Percentiles rank a stretch among this genome's conserved stretches.
Evolutionary conservation across 53 echinoderm and acorn worm species (phyloP).

Genomic region (Glandiceps talaboti): DNA sequence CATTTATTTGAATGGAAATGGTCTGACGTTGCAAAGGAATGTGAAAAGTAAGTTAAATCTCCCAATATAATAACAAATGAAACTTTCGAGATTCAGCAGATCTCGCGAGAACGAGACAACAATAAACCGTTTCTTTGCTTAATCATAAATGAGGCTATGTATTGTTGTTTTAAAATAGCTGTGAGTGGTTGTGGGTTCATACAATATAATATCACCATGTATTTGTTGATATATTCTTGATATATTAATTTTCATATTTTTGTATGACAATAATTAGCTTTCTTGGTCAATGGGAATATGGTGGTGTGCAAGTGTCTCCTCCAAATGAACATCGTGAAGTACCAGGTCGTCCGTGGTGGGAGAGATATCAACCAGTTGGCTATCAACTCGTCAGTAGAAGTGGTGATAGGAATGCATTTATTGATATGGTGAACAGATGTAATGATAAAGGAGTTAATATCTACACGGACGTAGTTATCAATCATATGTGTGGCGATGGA

Average conservation of each 20-base stretch:
- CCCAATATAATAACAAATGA: too few species aligned
- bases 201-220: too few species aligned
- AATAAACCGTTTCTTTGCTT: too few species aligned
- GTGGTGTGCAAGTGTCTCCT: slow-evolving; percentile 73
- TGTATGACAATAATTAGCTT: too few species aligned
- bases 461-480: slow-evolving; percentile 69
- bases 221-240: too few species aligned
- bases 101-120: too few species aligned
- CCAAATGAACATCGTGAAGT: slow-evolving; percentile 46
- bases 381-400: slow-evolving; percentile 53
- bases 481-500: too few species aligned
- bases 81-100: too few species aligned
- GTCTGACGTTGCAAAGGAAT: not conserved
- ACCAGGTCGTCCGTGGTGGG: slow-evolving; percentile 54
- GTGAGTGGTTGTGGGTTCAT: too few species aligned
- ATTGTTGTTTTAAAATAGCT: too few species aligned
- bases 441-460: slow-evolving; percentile 53
- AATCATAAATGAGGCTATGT: too few species aligned
- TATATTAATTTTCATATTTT: too few species aligned
- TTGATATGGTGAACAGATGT: slow-evolving; percentile 68
- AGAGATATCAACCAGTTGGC: slow-evolving; percentile 61
- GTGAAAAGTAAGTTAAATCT: not conserved
- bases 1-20: not conserved
- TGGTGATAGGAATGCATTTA: slow-evolving; percentile 46
- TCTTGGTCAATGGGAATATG: slow-evolving; percentile 57